phyloP scores from a whole-genome alignment of 2,113 vertebrate species.

The Stigmatopora nigra region DNA sequence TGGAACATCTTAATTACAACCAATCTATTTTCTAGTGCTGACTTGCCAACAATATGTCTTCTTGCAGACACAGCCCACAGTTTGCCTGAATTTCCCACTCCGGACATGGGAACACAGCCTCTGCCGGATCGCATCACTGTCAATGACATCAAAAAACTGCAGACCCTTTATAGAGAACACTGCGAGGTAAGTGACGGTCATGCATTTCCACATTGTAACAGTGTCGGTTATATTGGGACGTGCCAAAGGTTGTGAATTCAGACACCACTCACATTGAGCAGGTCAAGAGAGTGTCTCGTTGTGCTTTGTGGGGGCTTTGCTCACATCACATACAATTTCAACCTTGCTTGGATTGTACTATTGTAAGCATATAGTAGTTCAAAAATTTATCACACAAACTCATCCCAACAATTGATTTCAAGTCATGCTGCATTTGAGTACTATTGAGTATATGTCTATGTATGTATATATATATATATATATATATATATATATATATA shows the following conservation, averaged over 20 bases:
- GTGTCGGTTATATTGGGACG: neutral
- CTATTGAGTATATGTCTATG: too few relatives aligned
- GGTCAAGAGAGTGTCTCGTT: too few relatives aligned
- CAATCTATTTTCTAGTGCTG: slow-evolving; percentile 9
- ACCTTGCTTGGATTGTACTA: neutral
- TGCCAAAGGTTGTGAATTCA: neutral
- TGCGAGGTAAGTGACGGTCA: slow-evolving; percentile 77
- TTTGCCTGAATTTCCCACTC: slow-evolving; percentile 84
- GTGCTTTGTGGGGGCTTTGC: neutral
- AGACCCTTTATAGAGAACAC: slow-evolving; percentile 86
- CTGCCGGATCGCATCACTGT: slow-evolving; percentile 79
- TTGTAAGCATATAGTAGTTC: neutral
- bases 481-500: too few relatives aligned
- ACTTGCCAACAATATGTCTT: slow-evolving; percentile 18
- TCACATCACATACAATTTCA: neutral
- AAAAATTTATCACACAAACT: neutral
- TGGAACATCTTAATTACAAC: neutral
- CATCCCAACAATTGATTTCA: neutral
- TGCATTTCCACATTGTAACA: neutral
- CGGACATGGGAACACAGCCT: slow-evolving; percentile 72
- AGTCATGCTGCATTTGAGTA: neutral
- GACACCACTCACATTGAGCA: neutral
- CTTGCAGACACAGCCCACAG: slow-evolving; percentile 80
- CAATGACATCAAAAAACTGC: slow-evolving; percentile 82
- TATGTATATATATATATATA: too few relatives aligned